Evolutionary conservation across 2,113 vertebrate species (phyloP).

Genomic region (Trichechus manatus): DNA sequence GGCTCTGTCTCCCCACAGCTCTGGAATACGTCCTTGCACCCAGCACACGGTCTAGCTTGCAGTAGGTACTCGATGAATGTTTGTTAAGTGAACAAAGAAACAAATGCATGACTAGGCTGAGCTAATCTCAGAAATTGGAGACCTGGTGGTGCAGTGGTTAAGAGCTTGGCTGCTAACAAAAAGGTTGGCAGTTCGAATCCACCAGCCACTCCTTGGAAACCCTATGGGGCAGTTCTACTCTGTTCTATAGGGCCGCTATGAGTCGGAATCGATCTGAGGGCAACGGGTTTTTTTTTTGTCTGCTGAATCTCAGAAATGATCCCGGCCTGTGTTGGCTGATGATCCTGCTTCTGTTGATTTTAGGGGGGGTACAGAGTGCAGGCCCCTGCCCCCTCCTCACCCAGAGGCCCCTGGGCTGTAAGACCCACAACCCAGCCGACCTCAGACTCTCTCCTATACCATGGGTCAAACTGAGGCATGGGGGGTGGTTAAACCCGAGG

Average conservation of each 20-base stretch:
- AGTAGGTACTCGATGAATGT: neutral
- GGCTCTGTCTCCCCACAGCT: neutral
- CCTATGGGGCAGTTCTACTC: too few relatives aligned
- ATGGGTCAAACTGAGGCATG: neutral
- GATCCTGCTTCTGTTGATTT: neutral
- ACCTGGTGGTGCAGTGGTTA: too few relatives aligned
- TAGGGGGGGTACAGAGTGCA: neutral
- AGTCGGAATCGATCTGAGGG: too few relatives aligned
- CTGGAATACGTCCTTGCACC: neutral
- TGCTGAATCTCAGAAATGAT: neutral
- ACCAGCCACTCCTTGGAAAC: too few relatives aligned
- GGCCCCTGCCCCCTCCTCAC: neutral
- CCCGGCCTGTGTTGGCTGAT: neutral
- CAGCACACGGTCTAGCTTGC: neutral
- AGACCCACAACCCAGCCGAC: too few relatives aligned
- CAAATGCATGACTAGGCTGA: neutral
- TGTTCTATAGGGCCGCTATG: too few relatives aligned
- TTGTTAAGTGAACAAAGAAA: neutral
- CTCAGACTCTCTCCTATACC: neutral
- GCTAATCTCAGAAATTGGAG: neutral
- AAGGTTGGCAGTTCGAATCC: too few relatives aligned
- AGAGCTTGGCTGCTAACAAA: too few relatives aligned
- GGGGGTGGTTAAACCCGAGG: too few relatives aligned
- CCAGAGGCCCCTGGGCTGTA: neutral
- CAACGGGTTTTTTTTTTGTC: too few relatives aligned